Percentiles rank a stretch among this genome's conserved stretches.
phyloP scores from a whole-genome alignment of 2,888 invertebrate species.

The Papilio gigon region DNA sequence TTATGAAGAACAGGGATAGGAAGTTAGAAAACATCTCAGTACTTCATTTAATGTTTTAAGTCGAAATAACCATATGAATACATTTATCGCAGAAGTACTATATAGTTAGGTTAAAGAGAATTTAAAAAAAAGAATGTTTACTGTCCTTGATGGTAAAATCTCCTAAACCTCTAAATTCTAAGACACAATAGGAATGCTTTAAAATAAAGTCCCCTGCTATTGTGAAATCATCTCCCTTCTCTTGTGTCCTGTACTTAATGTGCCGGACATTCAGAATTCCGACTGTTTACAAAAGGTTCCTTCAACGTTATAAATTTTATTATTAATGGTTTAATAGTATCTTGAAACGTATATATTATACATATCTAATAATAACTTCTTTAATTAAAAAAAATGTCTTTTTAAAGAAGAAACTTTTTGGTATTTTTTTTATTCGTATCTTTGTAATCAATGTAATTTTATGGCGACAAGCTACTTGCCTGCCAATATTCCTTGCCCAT shows the following conservation, averaged over 20 bases:
- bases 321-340: conserved; percentile 24
- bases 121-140: too few relatives aligned
- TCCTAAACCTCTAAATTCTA: conserved; percentile 51
- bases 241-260: conserved; percentile 78
- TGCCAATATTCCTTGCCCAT: conserved; percentile 50
- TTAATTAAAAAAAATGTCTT: too few relatives aligned
- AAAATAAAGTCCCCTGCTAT: conserved; percentile 72
- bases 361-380: neutral
- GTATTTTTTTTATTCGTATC: neutral
- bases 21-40: too few relatives aligned
- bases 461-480: conserved; percentile 40
- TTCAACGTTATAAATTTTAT: conserved; percentile 37
- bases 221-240: conserved; percentile 64
- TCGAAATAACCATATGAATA: too few relatives aligned
- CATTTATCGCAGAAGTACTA: too few relatives aligned
- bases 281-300: conserved; percentile 53
- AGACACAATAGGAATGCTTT: conserved; percentile 74
- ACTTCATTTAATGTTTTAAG: too few relatives aligned
- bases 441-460: conserved; percentile 16
- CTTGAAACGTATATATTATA: neutral
- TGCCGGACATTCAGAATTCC: conserved; percentile 75
- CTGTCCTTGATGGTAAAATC: too few relatives aligned
- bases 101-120: too few relatives aligned
- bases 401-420: too few relatives aligned
- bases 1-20: too few relatives aligned